Conservation (phyloP, 2,797 vertebrate species). For the Muraenolepis orangiensis region DNA sequence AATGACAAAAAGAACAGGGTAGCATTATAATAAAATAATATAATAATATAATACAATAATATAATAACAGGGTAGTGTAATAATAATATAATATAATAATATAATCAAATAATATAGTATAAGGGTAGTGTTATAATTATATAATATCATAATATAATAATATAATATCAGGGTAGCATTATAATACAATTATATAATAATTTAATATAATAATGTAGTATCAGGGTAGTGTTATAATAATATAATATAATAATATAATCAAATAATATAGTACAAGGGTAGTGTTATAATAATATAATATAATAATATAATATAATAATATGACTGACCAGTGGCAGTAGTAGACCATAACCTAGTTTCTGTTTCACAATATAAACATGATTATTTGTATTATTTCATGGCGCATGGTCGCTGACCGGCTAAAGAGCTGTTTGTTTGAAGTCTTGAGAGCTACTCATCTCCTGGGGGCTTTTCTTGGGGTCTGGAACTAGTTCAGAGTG, state of each 20-base stretch:
- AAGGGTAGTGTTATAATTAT: too few relatives aligned
- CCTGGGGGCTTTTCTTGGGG: too few relatives aligned
- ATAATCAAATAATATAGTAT: conserved; percentile 47
- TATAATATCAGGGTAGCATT: conserved; percentile 54
- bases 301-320: conserved; percentile 31
- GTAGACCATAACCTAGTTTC: not conserved
- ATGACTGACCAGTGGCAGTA: conserved; percentile 47
- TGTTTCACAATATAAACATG: not conserved
- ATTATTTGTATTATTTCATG: not conserved
- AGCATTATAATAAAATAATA: conserved; percentile 47
- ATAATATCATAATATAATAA: conserved; percentile 36
- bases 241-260: conserved; percentile 42
- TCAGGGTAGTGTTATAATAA: conserved; percentile 49
- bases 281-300: conserved; percentile 47
- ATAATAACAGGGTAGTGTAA: conserved; percentile 44
- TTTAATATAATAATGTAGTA: conserved; percentile 35
- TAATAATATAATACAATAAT: conserved; percentile 31
- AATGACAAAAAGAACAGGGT: conserved; percentile 61
- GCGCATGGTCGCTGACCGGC: not conserved
- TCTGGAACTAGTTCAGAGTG: too few relatives aligned
- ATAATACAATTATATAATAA: conserved; percentile 47
- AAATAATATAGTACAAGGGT: conserved; percentile 45
- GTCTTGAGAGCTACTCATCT: not conserved
- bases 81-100: conserved; percentile 31
- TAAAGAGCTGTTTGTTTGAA: not conserved